Conservation (phyloP, 2,888 invertebrate species). For the Argyresthia albistria region DNA sequence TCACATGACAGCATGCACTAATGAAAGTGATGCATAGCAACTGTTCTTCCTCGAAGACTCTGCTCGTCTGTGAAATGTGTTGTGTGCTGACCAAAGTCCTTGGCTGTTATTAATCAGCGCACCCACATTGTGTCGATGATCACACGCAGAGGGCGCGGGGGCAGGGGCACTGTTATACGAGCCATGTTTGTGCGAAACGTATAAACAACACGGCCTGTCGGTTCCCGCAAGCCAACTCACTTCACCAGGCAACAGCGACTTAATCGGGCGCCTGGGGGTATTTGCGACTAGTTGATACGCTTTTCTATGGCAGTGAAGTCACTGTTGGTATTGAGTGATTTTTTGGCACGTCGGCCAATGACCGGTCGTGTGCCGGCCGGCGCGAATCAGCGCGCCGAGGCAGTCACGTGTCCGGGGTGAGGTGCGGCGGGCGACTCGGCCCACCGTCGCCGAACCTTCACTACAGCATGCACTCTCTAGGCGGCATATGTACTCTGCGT, state of each 20-base stretch:
- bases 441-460: constrained; percentile 54
- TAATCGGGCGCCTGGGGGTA: constrained; percentile 38
- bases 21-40: neutral
- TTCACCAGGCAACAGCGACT: constrained; percentile 8
- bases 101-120: constrained; percentile 20
- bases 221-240: constrained; percentile 6
- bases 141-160: constrained; percentile 18
- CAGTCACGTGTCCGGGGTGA: constrained; percentile 72
- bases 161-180: constrained; percentile 34
- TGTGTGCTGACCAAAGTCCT: constrained; percentile 26
- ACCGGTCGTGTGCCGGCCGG: constrained; percentile 53
- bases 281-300: constrained; percentile 26
- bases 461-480: constrained; percentile 58
- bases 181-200: constrained; percentile 30
- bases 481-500: constrained; percentile 63
- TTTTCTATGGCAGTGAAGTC: constrained; percentile 50
- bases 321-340: constrained; percentile 41
- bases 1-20: too few species aligned
- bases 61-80: neutral
- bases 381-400: constrained; percentile 49
- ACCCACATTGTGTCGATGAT: constrained; percentile 26
- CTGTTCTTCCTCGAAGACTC: neutral
- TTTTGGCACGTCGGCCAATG: constrained; percentile 59
- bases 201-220: constrained; percentile 8
- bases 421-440: constrained; percentile 59